Conservation (phyloP, 2,888 invertebrate species). For the Eupithecia exiguata region DNA sequence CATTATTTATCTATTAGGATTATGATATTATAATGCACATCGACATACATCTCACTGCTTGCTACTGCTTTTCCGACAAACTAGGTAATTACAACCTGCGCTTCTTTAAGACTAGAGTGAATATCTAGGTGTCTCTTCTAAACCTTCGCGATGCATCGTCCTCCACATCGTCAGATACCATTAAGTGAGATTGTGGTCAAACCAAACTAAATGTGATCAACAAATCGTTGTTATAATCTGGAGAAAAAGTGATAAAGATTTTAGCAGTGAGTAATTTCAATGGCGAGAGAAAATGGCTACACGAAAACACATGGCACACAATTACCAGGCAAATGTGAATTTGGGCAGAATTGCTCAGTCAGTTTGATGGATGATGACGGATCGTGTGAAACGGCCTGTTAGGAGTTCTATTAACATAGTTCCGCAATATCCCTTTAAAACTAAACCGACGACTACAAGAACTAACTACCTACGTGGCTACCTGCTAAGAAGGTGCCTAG, state of each 20-base stretch:
- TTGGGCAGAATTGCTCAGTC: constrained; percentile 48
- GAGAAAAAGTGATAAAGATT: background rate
- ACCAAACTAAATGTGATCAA: too few relatives aligned
- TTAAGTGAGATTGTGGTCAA: too few relatives aligned
- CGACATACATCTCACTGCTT: too few relatives aligned
- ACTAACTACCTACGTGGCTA: background rate
- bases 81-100: too few relatives aligned
- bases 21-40: too few relatives aligned
- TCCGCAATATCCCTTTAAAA: constrained; percentile 17
- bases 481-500: background rate
- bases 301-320: constrained; percentile 42
- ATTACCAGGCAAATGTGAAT: constrained; percentile 50
- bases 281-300: constrained; percentile 17
- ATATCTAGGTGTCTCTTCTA: too few relatives aligned
- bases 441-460: background rate
- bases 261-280: background rate
- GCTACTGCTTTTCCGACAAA: too few relatives aligned
- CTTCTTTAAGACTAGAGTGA: too few relatives aligned
- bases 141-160: too few relatives aligned
- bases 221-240: too few relatives aligned
- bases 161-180: too few relatives aligned
- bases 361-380: constrained; percentile 61
- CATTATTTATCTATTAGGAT: too few relatives aligned
- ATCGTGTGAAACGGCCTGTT: constrained; percentile 50
- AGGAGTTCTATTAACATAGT: constrained; percentile 42